A percentile compares a stretch with the other conserved stretches of the same genome.
Evolutionary conservation across 2,797 vertebrate genomes (phyloP).

Genomic region (Parotocinclus haroldoi): DNA sequence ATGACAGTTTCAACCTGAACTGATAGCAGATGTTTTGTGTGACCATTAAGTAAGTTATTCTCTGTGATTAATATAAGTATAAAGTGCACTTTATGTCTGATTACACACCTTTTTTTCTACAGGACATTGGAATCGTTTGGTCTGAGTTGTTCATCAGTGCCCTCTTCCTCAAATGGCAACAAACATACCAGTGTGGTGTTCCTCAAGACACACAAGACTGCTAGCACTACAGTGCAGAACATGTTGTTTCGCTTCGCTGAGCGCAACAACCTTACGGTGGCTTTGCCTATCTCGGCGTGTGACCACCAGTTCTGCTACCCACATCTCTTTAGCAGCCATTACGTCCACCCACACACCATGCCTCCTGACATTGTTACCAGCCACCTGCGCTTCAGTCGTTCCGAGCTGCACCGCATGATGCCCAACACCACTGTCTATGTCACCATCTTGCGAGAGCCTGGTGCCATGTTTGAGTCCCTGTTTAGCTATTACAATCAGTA

Average conservation of each 20-base stretch:
- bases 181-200: slow-evolving; percentile 82
- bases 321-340: slow-evolving; percentile 71
- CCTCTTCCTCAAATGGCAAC: slow-evolving; percentile 5
- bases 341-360: slow-evolving; percentile 78
- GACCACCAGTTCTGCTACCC: slow-evolving; percentile 88
- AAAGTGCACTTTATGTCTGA: no score
- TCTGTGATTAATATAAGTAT: no score
- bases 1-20: no score
- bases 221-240: slow-evolving; percentile 85
- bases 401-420: slow-evolving; percentile 74
- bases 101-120: not conserved
- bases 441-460: slow-evolving; percentile 82
- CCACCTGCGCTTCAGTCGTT: slow-evolving; percentile 79
- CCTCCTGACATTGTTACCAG: slow-evolving; percentile 75
- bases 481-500: slow-evolving; percentile 84
- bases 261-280: slow-evolving; percentile 80
- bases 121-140: slow-evolving; percentile 75
- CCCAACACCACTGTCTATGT: slow-evolving; percentile 76
- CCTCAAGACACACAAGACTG: slow-evolving; percentile 88
- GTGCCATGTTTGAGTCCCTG: slow-evolving; percentile 85
- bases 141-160: slow-evolving; percentile 60
- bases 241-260: slow-evolving; percentile 85
- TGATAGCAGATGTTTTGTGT: no score
- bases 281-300: slow-evolving; percentile 74
- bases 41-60: no score